Conservation (phyloP, 2,113 vertebrate species). For the Pelecanoides urinatrix region DNA sequence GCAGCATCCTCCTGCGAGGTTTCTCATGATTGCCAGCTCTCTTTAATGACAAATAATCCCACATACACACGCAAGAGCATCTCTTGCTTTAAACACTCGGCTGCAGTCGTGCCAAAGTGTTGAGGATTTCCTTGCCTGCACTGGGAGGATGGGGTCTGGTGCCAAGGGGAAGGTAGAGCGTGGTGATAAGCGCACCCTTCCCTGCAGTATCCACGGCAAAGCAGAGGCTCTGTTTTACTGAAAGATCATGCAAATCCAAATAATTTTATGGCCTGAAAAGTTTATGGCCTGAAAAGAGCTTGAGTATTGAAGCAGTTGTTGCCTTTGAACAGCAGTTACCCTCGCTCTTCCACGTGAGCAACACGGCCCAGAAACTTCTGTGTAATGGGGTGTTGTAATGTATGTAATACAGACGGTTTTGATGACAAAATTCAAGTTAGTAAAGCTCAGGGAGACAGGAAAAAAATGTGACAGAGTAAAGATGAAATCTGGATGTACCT, state of each 20-base stretch:
- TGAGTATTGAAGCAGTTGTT: neutral
- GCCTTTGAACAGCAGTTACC: neutral
- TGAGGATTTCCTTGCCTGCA: neutral
- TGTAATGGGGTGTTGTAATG: fast-evolving
- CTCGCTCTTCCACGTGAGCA: neutral
- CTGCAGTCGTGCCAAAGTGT: fast-evolving
- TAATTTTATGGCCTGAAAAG: too few species aligned
- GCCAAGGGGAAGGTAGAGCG: neutral
- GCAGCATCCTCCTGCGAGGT: neutral
- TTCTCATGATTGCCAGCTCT: neutral
- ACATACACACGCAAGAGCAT: too few species aligned
- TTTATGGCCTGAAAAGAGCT: neutral
- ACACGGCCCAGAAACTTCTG: neutral
- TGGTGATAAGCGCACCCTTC: neutral
- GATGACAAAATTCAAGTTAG: neutral
- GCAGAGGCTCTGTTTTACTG: neutral
- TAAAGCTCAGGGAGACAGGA: neutral
- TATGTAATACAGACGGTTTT: neutral
- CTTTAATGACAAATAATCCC: neutral
- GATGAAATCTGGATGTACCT: neutral
- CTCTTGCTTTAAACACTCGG: too few species aligned
- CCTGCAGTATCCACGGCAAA: neutral
- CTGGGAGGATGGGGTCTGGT: neutral
- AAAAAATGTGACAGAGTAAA: neutral
- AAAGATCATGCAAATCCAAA: neutral